Evolutionary conservation across 2,888 invertebrate species (phyloP), one percentile per base, ranked within the genome.

Genomic region (Lasioglossum morio): DNA sequence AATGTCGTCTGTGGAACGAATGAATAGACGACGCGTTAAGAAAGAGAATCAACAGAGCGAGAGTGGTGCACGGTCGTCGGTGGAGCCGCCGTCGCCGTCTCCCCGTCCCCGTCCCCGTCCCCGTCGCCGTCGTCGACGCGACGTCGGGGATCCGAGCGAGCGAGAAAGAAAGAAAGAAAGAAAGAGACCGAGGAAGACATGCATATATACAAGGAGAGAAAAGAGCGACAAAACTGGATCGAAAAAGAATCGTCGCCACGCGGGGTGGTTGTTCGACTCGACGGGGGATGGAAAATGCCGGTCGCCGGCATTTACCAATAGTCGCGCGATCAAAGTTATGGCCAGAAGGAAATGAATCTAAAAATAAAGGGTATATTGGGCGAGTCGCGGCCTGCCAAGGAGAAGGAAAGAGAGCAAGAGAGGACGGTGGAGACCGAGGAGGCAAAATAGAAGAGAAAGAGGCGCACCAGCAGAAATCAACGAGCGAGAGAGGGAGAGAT

Each of bases 311-410:
- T 87, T 88, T 88, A 87, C 87, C 91, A 88, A 91, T 90, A 85
- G 89, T 81, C 86, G 88, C 80, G 86, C 87, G 89, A 92, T 92
- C 90, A 89, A 89, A 92, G 91, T 92, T 92, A 91, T 91, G 85
- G 86, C 80, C 88, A 91, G 91, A 91, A 92, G 92, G 89, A 93
- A 93, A 93, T 93, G 92, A 92, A 91, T 93, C 93, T 93, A 93
- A 93, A 93, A 93, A 93, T 93, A 93, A 92, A 89, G 85, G 89
- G 88, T 91, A 92, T 92, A 93, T 93, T 92, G 89, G 92, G 92
- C 91, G 92, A 93, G 92, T 90, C 90, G 89, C 87, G 87, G 88
- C 84, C 84, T 86, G 88, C 89, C 86, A 85, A 90, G 87, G 81
- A 84, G 82, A 81, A 81, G 73, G 82, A 88, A 81, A 81, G 85